Evolutionary conservation across 2,888 invertebrate genomes (phyloP).

Genomic region (Tinea trinotella): DNA sequence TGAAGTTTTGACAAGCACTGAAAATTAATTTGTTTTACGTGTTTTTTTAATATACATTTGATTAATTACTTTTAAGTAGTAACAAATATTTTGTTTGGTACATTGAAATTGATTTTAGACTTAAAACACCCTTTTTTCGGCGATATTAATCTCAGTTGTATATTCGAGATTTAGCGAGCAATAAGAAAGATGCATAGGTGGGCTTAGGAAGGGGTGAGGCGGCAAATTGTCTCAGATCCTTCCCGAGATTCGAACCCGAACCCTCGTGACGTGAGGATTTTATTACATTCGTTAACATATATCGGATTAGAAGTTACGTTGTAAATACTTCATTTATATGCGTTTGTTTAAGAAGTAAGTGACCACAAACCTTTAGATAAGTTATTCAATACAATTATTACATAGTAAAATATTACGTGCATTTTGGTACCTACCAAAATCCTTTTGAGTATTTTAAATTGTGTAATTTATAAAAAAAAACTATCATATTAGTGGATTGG

Average conservation of each 20-base stretch:
- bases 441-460: no score
- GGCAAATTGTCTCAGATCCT: conserved; percentile 67
- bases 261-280: conserved; percentile 44
- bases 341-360: conserved; percentile 25
- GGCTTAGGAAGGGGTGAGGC: conserved; percentile 58
- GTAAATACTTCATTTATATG: conserved; percentile 56
- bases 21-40: no score
- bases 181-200: conserved; percentile 71
- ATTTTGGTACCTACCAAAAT: no score
- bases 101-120: not conserved
- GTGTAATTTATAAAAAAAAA: no score
- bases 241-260: conserved; percentile 35
- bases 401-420: no score
- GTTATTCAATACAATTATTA: not conserved
- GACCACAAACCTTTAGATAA: conserved; percentile 6
- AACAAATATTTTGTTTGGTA: no score
- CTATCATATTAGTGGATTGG: no score
- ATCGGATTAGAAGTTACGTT: conserved; percentile 53
- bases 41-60: no score
- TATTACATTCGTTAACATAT: conserved; percentile 66
- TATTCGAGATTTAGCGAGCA: conserved; percentile 69
- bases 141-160: conserved; percentile 70
- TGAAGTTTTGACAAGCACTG: conserved; percentile 6
- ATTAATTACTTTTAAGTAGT: no score
- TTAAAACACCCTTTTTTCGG: conserved; percentile 58